Evolutionary conservation across 2,113 vertebrate species (phyloP), one percentile per base, ranked within the genome.

Genomic region (Tinamus guttatus): DNA sequence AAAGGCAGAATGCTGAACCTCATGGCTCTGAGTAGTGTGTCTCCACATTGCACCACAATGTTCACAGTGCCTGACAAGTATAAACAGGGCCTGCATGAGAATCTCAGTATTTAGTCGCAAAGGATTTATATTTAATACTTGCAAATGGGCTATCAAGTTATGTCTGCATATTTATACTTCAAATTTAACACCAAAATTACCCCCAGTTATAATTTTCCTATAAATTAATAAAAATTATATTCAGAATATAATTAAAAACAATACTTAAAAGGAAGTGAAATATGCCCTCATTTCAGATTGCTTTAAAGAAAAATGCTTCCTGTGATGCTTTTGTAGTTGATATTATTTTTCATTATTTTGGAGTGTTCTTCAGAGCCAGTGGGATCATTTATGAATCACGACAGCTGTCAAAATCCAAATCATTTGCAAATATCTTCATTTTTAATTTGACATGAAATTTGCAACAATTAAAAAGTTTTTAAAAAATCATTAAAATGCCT

Each of bases 1-100:
- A 87, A 80, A 78, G 12, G 15, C 25, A 47, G 41, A 75, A 86
- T 3, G 47, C 7, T 81, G 56, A 81, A 52, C 25, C 65, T 75
- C 0, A 20, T 22, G 21, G 13, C 9, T 15, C 49, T 24, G 0
- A 1, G 5, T 1, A 2, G 4, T 1, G 2, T 21, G 75, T 9
- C 12, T 58, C 11, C 40, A 81, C 11, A 36, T 24, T 70, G 32
- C 11, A 32, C 52, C 13, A 58, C 36, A 49, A 17, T 27, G 40
- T 24, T 84, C 27, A 24, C 5, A 2, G 7, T 40, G 11, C 18
- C 34, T 87, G n/a, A 20, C 41, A 56, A 73, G 34, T 47, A 51
- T 36, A 38, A 6, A 19, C 54, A 38, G 49, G 16, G 5, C 4
- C 2, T 32, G 4, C 20, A 10, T 75, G 60, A 63, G 16, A 63